A percentile compares a stretch with the other conserved stretches of the same genome.
Conservation (phyloP, 2,797 vertebrate genomes). For the Serranus cabrilla region DNA sequence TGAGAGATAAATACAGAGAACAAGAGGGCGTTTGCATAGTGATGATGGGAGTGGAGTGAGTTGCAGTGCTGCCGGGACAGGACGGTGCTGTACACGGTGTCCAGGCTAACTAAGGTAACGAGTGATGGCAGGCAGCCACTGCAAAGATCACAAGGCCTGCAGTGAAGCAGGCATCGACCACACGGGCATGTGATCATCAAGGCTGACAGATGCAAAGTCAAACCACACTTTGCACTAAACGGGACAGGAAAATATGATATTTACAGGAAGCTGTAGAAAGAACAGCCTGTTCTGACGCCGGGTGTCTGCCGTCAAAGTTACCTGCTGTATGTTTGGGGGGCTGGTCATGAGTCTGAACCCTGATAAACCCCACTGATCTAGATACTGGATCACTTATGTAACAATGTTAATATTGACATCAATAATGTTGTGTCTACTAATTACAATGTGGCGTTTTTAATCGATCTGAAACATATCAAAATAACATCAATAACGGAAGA, state of each 20-base stretch:
- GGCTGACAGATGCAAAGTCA: constrained; percentile 63
- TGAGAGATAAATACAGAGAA: constrained; percentile 30
- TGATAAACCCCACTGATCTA: background rate
- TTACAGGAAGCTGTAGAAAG: constrained; percentile 43
- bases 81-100: constrained; percentile 29
- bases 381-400: background rate
- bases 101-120: constrained; percentile 58
- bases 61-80: background rate
- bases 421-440: too few species aligned
- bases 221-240: constrained; percentile 22
- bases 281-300: constrained; percentile 16
- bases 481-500: background rate
- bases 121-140: constrained; percentile 58
- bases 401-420: background rate
- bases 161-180: constrained; percentile 58
- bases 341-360: background rate
- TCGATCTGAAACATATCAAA: background rate
- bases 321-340: constrained; percentile 13
- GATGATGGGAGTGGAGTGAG: constrained; percentile 11
- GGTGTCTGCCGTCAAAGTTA: constrained; percentile 19
- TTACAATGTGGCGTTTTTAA: background rate
- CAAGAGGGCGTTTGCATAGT: constrained; percentile 30
- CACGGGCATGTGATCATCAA: constrained; percentile 53
- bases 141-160: constrained; percentile 69
- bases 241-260: constrained; percentile 25